Conservation (phyloP, 2,888 invertebrate species). For the Apodemia duryi region DNA sequence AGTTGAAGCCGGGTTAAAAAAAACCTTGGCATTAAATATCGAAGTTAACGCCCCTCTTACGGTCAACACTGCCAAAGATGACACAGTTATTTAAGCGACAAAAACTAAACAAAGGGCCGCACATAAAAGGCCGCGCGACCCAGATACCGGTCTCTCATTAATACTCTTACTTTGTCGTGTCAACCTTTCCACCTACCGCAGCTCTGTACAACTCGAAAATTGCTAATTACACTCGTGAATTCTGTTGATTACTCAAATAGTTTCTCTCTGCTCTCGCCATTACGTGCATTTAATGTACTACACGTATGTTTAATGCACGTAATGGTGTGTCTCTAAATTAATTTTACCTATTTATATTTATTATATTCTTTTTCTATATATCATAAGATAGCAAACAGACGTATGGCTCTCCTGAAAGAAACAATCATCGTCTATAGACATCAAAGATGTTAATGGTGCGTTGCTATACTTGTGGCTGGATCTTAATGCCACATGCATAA, state of each 20-base stretch:
- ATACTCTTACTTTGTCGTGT: constrained; percentile 58
- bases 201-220: constrained; percentile 39
- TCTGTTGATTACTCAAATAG: constrained; percentile 16
- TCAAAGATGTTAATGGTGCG: too few relatives aligned
- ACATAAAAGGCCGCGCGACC: constrained; percentile 61
- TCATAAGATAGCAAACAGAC: too few relatives aligned
- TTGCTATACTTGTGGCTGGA: too few relatives aligned
- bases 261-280: neutral
- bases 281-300: neutral
- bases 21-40: constrained; percentile 11
- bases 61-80: constrained; percentile 38
- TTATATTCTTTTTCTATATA: too few relatives aligned
- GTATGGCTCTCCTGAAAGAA: too few relatives aligned
- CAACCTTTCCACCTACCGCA: constrained; percentile 39
- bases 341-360: neutral
- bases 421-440: too few relatives aligned
- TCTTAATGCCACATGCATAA: too few relatives aligned
- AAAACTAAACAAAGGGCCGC: constrained; percentile 58
- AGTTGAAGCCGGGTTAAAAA: neutral
- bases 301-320: neutral
- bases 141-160: constrained; percentile 49
- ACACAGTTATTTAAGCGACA: constrained; percentile 36
- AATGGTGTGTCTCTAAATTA: neutral
- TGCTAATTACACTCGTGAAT: constrained; percentile 37
- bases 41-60: constrained; percentile 14